Evolutionary conservation across 2,113 vertebrate genomes (phyloP), one percentile per base, ranked within the genome.

Genomic region (Phaethornis superciliosus): DNA sequence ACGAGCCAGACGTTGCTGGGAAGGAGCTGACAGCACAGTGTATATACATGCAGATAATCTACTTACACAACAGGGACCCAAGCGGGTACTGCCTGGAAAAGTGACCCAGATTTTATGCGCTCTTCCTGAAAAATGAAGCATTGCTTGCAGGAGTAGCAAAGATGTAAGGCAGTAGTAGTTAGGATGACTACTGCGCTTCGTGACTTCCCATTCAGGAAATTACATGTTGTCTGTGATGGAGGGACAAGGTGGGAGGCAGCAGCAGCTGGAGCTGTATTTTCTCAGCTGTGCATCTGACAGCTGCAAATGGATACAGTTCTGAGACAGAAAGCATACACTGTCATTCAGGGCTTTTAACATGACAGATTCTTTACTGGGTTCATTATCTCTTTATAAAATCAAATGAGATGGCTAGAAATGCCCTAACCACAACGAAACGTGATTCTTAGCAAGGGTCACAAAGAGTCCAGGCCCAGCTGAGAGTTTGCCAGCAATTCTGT

Each of bases 201-300:
- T 78, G 84, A 56, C 93, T 92, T 91, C 78, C n/a, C 87, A 54
- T 92, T 85, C 81, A 85, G 95, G 74, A 96, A 96, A 96, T 96
- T 91, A 92, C 67, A 96, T 59, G 93, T 85, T 96, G 96, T 94
- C 95, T 82, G 86, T 65, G 91, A 79, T 55, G 78, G 75, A 91
- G 59, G 91, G 77, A 85, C 10, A 54, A 85, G 81, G 93, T 82
- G 81, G 95, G 94, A 96, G 93, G 94, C 67, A 14, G 94, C 26
- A 85, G 84, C 93, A 95, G 94, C 86, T 94, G 94, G 84, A 82
- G 89, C 78, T 88, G 77, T 82, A 70, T 91, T 94, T 96, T 95
- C 86, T 85, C 94, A 92, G 96, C 94, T 92, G 87, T 26, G 70
- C 74, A 72, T 89, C 84, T 95, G 96, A 95, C 96, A 96, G 94